Evolutionary conservation across 2,888 invertebrate species (phyloP), one percentile per base, ranked within the genome.

Genomic region (Pelosia muscerda): DNA sequence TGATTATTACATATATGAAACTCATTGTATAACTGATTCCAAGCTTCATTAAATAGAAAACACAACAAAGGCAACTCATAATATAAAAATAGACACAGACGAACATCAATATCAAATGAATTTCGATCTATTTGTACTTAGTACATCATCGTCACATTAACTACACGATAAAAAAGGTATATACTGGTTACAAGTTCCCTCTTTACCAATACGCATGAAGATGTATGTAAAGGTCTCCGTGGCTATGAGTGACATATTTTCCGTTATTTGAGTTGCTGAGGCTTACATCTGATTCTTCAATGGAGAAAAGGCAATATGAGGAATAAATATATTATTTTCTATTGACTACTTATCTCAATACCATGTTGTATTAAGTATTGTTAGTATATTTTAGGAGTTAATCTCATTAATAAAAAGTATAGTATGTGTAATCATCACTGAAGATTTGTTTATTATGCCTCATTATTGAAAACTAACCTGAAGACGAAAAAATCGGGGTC

Each of bases 201-300:
- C n/a, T 49, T 49, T 49, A 49, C 9, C n/a, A 2, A 49, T 49
- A n/a, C 49, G n/a, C 49, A 49, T 49, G 49, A 49, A 49, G 49
- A n/a, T 49, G 49, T 49, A 49, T 49, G 49, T 49, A 49, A 49
- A 49, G n/a, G n/a, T 8, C 49, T 49, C 8, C 49, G 49, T n/a
- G 49, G 49, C 49, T 49, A 49, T 49, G 49, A 49, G 49, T n/a
- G 9, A 49, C n/a, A 49, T 49, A 49, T n/a, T 49, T 49, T 49
- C n/a, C 49, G 49, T 49, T 49, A 49, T 49, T 49, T 49, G 49
- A 49, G 49, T 49, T 49, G 9, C 49, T 49, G 49, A 49, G n/a
- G 49, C 49, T 49, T 49, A 49, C 49, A 49, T n/a, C n/a, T 49
- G 49, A n/a, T 49, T 49, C 49, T 49, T 49, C 49, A 49, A 49